Evolutionary conservation across 2,888 invertebrate genomes (phyloP).

Genomic region (Scaptomyza cyrtandrae): DNA sequence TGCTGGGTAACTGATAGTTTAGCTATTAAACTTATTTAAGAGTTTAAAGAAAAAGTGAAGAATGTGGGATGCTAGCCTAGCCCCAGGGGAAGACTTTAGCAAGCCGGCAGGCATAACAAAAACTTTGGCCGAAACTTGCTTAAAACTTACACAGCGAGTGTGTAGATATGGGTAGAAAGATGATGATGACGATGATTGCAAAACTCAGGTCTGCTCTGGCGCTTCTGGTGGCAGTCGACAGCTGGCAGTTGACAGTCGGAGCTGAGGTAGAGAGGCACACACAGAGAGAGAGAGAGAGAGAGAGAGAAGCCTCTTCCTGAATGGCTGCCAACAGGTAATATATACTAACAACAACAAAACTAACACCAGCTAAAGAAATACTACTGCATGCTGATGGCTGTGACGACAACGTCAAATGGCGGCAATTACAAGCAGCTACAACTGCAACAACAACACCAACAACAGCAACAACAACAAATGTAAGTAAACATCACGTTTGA

Average conservation of each 20-base stretch:
- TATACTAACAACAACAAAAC: slow-evolving; percentile 33
- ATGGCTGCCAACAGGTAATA: slow-evolving; percentile 57
- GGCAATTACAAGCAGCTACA: slow-evolving; percentile 71
- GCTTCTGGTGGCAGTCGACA: slow-evolving; percentile 31
- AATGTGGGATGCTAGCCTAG: not conserved
- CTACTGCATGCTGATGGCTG: slow-evolving; percentile 17
- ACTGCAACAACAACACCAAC: slow-evolving; percentile 34
- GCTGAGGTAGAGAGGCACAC: not conserved
- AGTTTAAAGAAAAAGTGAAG: not conserved
- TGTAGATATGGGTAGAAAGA: not conserved
- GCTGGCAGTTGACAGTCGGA: slow-evolving; percentile 47
- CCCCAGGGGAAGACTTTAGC: slow-evolving; percentile 12
- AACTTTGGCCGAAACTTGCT: slow-evolving; percentile 70
- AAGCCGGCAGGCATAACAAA: slow-evolving; percentile 60
- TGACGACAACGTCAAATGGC: slow-evolving; percentile 75
- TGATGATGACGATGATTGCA: slow-evolving; percentile 57
- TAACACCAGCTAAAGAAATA: slow-evolving; percentile 6
- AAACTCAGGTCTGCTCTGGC: slow-evolving; percentile 47
- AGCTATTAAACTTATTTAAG: not conserved
- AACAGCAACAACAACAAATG: slow-evolving; percentile 27
- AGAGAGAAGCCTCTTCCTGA: slow-evolving; percentile 4
- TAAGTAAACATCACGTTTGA: slow-evolving; percentile 73
- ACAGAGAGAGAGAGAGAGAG: not conserved
- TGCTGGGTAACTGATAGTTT: slow-evolving; percentile 1
- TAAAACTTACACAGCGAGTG: slow-evolving; percentile 48